phyloP scores from a whole-genome alignment of 2,888 invertebrate species.

The Lycia hirtaria region DNA sequence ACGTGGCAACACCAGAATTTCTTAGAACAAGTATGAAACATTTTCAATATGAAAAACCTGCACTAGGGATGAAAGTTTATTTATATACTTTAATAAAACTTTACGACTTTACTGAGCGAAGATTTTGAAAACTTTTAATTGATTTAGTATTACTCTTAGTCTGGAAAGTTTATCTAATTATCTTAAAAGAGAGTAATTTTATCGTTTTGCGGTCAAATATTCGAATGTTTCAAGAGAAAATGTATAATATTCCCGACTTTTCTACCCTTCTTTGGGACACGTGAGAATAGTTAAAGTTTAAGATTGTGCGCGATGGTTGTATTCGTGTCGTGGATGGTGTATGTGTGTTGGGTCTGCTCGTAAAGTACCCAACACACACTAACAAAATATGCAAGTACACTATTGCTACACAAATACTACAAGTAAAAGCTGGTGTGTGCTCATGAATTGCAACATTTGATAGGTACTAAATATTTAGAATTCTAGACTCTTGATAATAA shows the following conservation, averaged over 20 bases:
- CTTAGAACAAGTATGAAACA: conserved; percentile 4
- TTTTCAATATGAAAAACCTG: conserved; percentile 3
- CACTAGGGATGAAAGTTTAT: conserved; percentile 10
- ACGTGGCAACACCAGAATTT: neutral
- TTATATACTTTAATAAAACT: conserved; percentile 20
- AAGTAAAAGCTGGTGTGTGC: too few relatives aligned
- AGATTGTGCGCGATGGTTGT: too few relatives aligned
- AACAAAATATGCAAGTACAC: too few relatives aligned
- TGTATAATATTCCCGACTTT: neutral
- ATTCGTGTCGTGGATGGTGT: too few relatives aligned
- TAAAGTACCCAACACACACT: too few relatives aligned
- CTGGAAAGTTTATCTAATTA: conserved; percentile 22
- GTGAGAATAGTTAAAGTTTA: too few relatives aligned
- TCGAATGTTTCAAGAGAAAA: neutral
- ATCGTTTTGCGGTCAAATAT: neutral
- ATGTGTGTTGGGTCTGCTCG: too few relatives aligned
- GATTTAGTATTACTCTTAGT: conserved; percentile 18
- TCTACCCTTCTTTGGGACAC: too few relatives aligned
- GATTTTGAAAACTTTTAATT: conserved; percentile 33
- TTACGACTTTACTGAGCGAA: conserved; percentile 13
- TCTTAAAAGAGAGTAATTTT: neutral
- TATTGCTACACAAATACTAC: too few relatives aligned
- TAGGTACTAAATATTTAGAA: too few relatives aligned
- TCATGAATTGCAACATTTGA: too few relatives aligned
- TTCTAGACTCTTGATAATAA: too few relatives aligned